phyloP scores from a whole-genome alignment of 2,888 invertebrate species.

The Idaea biselata region DNA sequence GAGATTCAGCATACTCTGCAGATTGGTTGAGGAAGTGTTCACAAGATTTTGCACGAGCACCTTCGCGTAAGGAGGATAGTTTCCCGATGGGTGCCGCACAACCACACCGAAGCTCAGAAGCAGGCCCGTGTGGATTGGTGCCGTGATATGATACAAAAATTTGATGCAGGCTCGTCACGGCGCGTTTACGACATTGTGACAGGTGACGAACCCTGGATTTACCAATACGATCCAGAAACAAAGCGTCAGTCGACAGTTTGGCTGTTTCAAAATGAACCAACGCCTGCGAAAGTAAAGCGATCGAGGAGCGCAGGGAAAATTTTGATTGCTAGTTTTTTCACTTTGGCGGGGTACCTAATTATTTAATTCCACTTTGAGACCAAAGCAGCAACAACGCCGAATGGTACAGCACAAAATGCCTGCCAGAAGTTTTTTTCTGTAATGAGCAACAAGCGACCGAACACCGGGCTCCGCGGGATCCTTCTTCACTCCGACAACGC shows the following conservation, averaged over 20 bases:
- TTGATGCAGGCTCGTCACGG: constrained; percentile 10
- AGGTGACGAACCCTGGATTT: background rate
- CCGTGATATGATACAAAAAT: constrained; percentile 10
- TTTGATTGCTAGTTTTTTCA: constrained; percentile 18
- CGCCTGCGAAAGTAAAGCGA: constrained; percentile 9
- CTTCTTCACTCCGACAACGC: constrained; percentile 3
- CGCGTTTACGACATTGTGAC: constrained; percentile 2
- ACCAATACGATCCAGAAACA: no score
- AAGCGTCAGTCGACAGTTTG: no score
- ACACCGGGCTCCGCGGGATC: constrained; percentile 7
- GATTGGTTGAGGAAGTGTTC: no score
- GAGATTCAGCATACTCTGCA: no score
- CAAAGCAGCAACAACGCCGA: constrained; percentile 3
- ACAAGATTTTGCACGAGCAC: constrained; percentile 4
- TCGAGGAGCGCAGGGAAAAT: constrained; percentile 11
- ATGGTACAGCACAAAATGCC: background rate
- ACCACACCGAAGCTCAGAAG: constrained; percentile 14
- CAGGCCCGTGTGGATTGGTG: constrained; percentile 13
- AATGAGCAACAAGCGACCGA: constrained; percentile 9
- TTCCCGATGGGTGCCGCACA: constrained; percentile 7
- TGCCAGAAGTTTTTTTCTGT: constrained; percentile 10
- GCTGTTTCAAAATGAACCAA: background rate
- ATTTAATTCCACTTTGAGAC: constrained; percentile 17
- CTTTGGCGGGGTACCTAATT: constrained; percentile 14
- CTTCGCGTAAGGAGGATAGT: constrained; percentile 7